Conservation (phyloP, 35 echinoderm and acorn worm genomes). For the Hemicentrotus pulcherrimus region DNA sequence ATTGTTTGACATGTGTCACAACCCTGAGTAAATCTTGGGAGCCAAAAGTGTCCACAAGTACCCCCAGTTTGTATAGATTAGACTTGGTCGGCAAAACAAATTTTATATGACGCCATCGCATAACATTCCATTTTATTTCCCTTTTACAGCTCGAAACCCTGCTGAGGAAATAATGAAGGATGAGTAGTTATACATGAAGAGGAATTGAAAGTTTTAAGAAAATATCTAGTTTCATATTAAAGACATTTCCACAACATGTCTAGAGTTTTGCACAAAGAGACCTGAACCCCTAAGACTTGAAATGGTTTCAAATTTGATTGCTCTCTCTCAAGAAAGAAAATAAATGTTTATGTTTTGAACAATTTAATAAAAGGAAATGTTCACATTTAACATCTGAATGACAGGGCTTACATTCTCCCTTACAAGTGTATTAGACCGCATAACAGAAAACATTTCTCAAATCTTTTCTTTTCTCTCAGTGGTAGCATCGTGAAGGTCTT, state of each 20-base stretch:
- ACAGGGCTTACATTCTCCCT: neutral
- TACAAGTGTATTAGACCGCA: neutral
- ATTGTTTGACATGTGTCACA: conserved; percentile 18
- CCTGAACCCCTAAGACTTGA: neutral
- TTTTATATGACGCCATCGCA: neutral
- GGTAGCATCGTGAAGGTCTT: neutral
- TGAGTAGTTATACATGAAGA: neutral
- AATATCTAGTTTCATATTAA: neutral
- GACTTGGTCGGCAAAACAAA: neutral
- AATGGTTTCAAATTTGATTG: neutral
- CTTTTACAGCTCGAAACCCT: neutral
- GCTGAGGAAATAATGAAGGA: neutral
- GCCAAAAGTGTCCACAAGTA: neutral
- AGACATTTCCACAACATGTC: neutral
- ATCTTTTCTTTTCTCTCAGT: neutral
- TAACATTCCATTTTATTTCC: neutral
- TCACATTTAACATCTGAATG: neutral
- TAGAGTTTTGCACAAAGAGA: neutral
- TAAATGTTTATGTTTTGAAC: neutral
- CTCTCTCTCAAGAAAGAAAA: neutral
- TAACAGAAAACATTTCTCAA: neutral
- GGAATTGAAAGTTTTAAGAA: neutral
- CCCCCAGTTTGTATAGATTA: neutral
- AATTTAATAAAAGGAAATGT: neutral
- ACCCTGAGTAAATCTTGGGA: neutral